Evolutionary conservation across 2,797 vertebrate genomes (phyloP), one percentile per base, ranked within the genome.

Genomic region (Hydrocynus forskahlii): DNA sequence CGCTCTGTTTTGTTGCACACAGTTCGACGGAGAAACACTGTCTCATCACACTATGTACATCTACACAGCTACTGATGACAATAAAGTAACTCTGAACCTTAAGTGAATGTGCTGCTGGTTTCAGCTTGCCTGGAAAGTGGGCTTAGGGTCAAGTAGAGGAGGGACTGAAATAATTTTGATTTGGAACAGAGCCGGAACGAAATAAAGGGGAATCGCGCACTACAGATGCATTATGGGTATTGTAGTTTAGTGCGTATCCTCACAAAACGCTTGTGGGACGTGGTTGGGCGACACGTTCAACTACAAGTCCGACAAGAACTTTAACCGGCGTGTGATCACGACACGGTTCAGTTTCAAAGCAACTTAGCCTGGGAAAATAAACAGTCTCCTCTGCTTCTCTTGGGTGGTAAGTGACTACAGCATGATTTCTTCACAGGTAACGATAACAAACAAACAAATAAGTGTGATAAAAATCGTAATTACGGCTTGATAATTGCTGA

Each of bases 271-370:
- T 1, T 0, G 0, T 13, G 38, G 9, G 13, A 21, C 21, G n/a
- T 2, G 5, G 13, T 3, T 16, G 35, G 9, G 29, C 10, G 52
- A 60, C 6, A 23, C 12, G 0, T 48, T 35, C 50, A 35, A 88
- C 87, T 88, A 81, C 86, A 77, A 14, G 16, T 85, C 83, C 83
- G 67, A 87, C 7, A 68, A 74, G 19, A 25, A 63, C 64, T 45
- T 5, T 54, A 14, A 12, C 2, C 57, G 45, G 64, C 68, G 50
- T 35, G 75, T 77, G 54, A 78, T 80, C 79, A 78, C 57, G 75
- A n/a, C 50, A 75, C 14, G 13, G 43, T 25, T 72, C 29, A 35
- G 68, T 83, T 81, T 81, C 75, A 82, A 86, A 87, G 84, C 75
- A 85, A 55, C 23, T 55, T 79, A 55, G 21, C 64, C 40, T 45